Base-by-base conservation (phyloP, 2,797 vertebrate genomes). In the Sebastes taczanowskii region DNA sequence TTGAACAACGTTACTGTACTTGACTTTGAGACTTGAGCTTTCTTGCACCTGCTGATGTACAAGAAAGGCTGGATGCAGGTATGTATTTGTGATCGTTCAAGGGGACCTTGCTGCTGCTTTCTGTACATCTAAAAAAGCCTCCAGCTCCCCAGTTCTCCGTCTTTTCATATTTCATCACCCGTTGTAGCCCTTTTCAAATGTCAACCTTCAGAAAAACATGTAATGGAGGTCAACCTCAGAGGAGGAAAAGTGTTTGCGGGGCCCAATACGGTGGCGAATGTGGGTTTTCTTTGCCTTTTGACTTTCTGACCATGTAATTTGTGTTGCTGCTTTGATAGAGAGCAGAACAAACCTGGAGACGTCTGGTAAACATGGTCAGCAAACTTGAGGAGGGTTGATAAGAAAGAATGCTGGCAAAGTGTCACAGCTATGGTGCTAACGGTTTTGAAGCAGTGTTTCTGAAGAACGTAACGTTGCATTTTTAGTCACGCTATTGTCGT, bases 101-200 rank as follows among this genome's bases (percentile, higher is more conserved):
- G 80, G 82, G 34, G 78, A 88, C 69, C 74, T 84, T 85, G 79
- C 52, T 34, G 69, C 61, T 29, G 71, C 64, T 74, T 74, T 85
- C 61, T 84, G 61, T 52, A 64, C 69, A 35, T 71, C 58, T 73
- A 52, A 76, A 89, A 84, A 85, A 67, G 9, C 46, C 82, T 83
- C 27, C 58, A 72, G 64, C 73, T 32, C 60, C 32, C 18, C 16
- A 0, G 11, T 77, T 78, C 80, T 59, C 65, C 49, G 11, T 74
- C 70, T 80, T 80, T 83, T 91, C 84, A 90, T 86, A 83, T 88
- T 89, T 88, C 81, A 84, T 78, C 74, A 49, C 75, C 74, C 22
- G 56, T 70, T 14, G 66, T 67, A 83, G 80, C 73, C 66, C 35
- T 89, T 92, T 85, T 73, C 23, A 95, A 95, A 95, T 95, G 94